A percentile compares a stretch with the other conserved stretches of the same genome.
Evolutionary conservation across 2,888 invertebrate genomes (phyloP).

Genomic region (Eilema griseolum): DNA sequence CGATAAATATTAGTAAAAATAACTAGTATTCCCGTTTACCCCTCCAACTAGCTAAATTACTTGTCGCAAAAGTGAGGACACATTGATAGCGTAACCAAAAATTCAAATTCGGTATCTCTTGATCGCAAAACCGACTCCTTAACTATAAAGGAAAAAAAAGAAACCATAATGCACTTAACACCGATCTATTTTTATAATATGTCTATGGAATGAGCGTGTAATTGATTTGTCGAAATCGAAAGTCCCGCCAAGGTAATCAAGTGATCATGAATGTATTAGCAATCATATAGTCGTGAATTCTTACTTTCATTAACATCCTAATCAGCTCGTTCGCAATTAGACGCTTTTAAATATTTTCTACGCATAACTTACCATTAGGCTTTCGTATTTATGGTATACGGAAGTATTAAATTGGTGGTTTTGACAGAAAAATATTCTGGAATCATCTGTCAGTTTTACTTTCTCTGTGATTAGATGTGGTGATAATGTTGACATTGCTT

Average conservation of each 20-base stretch:
- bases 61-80: no score
- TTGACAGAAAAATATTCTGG: constrained; percentile 14
- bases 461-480: constrained; percentile 11
- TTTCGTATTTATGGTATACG: constrained; percentile 22
- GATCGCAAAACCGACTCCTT: no score
- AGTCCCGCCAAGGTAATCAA: constrained; percentile 12
- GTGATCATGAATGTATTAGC: constrained; percentile 14
- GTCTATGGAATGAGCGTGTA: background rate
- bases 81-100: no score
- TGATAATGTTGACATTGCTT: constrained; percentile 5
- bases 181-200: background rate
- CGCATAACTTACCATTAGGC: constrained; percentile 23
- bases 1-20: no score
- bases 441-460: constrained; percentile 10
- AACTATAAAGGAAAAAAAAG: background rate
- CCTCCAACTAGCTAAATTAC: no score
- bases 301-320: constrained; percentile 17
- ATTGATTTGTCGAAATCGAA: constrained; percentile 19
- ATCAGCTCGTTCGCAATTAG: constrained; percentile 19
- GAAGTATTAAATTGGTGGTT: constrained; percentile 24
- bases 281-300: constrained; percentile 14
- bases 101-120: background rate
- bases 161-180: background rate
- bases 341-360: constrained; percentile 20
- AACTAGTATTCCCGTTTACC: no score